A percentile compares a stretch with the other conserved stretches of the same genome.
Conservation (phyloP, 2,888 invertebrate species). For the Frankliniella fusca region DNA sequence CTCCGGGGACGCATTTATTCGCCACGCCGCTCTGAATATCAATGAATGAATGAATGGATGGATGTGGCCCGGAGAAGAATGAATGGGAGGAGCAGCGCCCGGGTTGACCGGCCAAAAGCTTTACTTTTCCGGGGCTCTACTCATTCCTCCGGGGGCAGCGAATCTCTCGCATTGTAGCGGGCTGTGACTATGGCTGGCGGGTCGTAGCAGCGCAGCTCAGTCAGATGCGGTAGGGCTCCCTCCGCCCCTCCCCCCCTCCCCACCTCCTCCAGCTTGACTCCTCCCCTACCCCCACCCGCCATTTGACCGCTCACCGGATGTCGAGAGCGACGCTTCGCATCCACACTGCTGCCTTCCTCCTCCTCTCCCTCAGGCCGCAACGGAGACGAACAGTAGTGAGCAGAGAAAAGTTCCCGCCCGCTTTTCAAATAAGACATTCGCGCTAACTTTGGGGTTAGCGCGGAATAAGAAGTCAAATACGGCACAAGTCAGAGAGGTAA, state of each 20-base stretch:
- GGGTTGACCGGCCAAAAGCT: neutral
- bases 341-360: neutral
- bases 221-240: neutral
- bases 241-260: neutral
- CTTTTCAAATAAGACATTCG: too few species aligned
- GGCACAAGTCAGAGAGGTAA: too few species aligned
- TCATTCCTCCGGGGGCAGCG: neutral
- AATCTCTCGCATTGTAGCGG: neutral
- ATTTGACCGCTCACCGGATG: neutral
- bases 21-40: too few species aligned
- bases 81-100: neutral
- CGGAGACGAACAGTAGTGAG: too few species aligned
- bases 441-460: too few species aligned
- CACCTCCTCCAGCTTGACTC: neutral
- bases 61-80: neutral
- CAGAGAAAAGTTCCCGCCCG: too few species aligned
- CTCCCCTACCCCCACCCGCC: neutral
- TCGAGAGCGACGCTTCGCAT: neutral
- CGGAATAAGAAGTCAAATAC: too few species aligned
- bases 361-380: neutral
- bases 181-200: too few species aligned
- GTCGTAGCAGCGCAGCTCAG: too few species aligned
- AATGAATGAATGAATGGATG: too few species aligned
- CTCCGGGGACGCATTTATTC: neutral
- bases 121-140: neutral